Conservation (phyloP, 2,888 invertebrate species). For the Agonopterix arenella region DNA sequence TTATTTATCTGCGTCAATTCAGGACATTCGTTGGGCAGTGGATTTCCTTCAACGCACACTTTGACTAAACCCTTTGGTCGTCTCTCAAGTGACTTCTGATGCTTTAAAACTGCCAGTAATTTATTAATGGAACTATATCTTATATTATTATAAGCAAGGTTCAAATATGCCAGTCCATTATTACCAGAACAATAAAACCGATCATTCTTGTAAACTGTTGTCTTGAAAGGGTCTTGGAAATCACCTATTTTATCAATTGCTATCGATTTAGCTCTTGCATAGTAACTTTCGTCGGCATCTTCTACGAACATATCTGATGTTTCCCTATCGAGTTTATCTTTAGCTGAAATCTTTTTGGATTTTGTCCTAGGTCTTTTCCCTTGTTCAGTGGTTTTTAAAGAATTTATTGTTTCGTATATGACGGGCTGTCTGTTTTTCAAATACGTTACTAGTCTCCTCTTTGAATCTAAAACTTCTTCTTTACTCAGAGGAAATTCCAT, state of each 20-base stretch:
- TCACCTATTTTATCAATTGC: constrained; percentile 25
- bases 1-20: too few relatives aligned
- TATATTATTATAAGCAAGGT: constrained; percentile 27
- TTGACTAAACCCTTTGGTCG: constrained; percentile 24
- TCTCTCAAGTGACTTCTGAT: constrained; percentile 22
- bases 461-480: constrained; percentile 30
- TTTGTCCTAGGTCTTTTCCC: constrained; percentile 18
- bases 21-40: constrained; percentile 14
- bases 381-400: constrained; percentile 12
- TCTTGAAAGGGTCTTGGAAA: constrained; percentile 36
- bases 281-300: constrained; percentile 19
- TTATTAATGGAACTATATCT: constrained; percentile 19
- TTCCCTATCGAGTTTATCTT: constrained; percentile 17
- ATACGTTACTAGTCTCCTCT: constrained; percentile 23
- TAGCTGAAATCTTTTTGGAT: not conserved
- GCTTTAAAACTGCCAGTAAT: constrained; percentile 19
- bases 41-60: constrained; percentile 28
- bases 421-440: constrained; percentile 28
- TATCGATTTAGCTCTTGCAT: constrained; percentile 25
- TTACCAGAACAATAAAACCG: constrained; percentile 20
- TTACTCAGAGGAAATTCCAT: constrained; percentile 28
- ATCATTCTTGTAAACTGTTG: constrained; percentile 18
- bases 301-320: constrained; percentile 18
- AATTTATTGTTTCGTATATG: constrained; percentile 17
- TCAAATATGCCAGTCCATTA: constrained; percentile 21